Evolutionary conservation across 1,140 invertebrate genomes (phyloP).

Genomic region (Zaprionus gabonicus): DNA sequence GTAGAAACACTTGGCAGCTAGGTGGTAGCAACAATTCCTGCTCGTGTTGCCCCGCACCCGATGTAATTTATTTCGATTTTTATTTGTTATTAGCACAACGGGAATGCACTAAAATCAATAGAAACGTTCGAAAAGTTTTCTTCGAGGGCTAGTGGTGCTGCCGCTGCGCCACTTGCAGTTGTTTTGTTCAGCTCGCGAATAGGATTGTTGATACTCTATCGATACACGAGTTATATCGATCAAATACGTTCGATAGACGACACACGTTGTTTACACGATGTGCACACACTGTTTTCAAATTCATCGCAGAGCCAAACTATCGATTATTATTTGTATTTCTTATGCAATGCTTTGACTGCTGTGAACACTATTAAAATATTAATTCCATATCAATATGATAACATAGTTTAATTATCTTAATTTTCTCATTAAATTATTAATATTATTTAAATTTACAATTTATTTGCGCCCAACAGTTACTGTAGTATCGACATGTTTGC

Average conservation of each 20-base stretch:
- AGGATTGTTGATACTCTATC: conserved; percentile 48
- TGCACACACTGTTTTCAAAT: conserved; percentile 18
- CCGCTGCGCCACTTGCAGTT: conserved; percentile 43
- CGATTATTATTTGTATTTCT: background rate
- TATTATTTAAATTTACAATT: background rate
- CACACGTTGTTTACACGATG: background rate
- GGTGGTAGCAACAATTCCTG: conserved; percentile 61
- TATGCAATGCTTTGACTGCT: background rate
- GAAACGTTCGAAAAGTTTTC: conserved; percentile 31
- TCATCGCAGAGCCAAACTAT: conserved; percentile 2
- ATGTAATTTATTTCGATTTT: conserved; percentile 13
- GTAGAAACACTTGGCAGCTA: conserved; percentile 35
- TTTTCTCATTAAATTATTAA: background rate
- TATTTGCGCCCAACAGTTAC: background rate
- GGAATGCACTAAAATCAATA: conserved; percentile 74
- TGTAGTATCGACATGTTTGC: background rate
- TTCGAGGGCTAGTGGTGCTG: conserved; percentile 21
- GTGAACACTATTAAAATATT: background rate
- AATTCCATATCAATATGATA: background rate
- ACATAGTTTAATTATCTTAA: background rate
- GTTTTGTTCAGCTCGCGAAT: conserved; percentile 48
- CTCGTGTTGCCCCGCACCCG: conserved; percentile 44
- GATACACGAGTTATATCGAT: conserved; percentile 18
- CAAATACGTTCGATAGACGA: conserved; percentile 4
- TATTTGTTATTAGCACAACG: conserved; percentile 52